Base-by-base conservation (phyloP, 2,888 invertebrate genomes). In the Adineta ricciae region DNA sequence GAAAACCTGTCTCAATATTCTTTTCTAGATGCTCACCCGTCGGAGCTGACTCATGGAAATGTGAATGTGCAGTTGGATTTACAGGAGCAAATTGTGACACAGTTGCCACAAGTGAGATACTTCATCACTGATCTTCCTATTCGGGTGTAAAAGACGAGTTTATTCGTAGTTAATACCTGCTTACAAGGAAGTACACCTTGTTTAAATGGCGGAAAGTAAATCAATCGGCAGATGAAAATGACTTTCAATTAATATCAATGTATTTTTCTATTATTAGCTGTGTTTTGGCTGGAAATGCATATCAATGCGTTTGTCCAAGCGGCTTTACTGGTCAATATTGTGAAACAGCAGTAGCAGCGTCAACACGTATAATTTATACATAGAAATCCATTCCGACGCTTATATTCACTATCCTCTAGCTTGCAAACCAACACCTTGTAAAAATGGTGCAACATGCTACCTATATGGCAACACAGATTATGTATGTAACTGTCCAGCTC, bases 381-480 rank as follows among this genome's bases (percentile, higher is more conserved):
- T 46, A 21, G 24, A 52, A 21, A 24, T 21, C 21, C 3, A 21
- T 21, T 21, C 21, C 24, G 19, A 21, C 4, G 4, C 2, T 52
- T 16, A 24, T 52, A 52, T 52, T 1, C 21, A 21, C 19, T 4
- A 21, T 16, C 4, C 11, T 32, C 16, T 14, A 64, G 64, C 16
- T 64, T 64, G 64, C 14, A 64, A 64, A 32, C 64, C 64, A 54
- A 32, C 49, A n/a, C 86, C 84, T n/a, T 86, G 86, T 84, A 36
- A 82, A 8, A 84, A 86, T 72, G 86, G 86, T 41, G 84, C 84
- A 49, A 24, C 52, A 24, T 86, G 86, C n/a, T 73, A 72, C 32
- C 54, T 56, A 36, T 16, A 46, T 21, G 21, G 19, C n/a, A 82
- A 24, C 16, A 56, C 27, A 9, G 83, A 83, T 64, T 85, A 84